Percentiles rank a stretch among this genome's conserved stretches.
phyloP scores from a whole-genome alignment of 2,888 invertebrate genomes.

The Cryptophagus acutangulus region DNA sequence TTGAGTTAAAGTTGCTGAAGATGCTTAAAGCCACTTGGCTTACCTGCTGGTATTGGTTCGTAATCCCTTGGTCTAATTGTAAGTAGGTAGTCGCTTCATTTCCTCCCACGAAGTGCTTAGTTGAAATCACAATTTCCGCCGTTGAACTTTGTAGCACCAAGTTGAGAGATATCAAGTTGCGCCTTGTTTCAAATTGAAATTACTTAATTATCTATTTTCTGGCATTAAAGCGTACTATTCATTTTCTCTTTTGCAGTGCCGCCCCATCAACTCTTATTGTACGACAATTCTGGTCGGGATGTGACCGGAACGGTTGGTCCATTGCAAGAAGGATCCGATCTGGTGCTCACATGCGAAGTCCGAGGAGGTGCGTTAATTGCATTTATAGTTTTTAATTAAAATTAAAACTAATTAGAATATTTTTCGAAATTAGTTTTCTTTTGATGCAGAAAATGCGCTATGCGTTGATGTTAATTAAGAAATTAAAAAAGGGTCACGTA shows the following conservation, averaged over 20 bases:
- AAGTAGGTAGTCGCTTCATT: constrained; percentile 25
- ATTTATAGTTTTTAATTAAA: background rate
- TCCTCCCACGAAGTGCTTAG: constrained; percentile 23
- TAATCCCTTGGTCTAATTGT: constrained; percentile 21
- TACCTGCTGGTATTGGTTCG: constrained; percentile 15
- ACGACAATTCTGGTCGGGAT: constrained; percentile 78
- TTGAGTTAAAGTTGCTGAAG: too few relatives aligned
- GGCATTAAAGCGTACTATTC: background rate
- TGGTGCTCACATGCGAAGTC: constrained; percentile 81
- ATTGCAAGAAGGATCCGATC: constrained; percentile 73
- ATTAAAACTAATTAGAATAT: background rate
- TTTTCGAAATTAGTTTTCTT: too few relatives aligned
- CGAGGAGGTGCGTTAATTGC: constrained; percentile 71
- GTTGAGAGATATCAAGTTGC: too few relatives aligned
- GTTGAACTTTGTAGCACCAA: constrained; percentile 17
- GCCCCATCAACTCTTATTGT: constrained; percentile 78
- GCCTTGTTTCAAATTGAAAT: too few relatives aligned
- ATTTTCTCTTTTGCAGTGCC: constrained; percentile 64
- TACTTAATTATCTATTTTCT: constrained; percentile 1
- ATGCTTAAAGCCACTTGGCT: background rate
- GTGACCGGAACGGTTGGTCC: constrained; percentile 77
- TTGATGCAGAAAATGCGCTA: too few relatives aligned
- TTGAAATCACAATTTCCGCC: constrained; percentile 27
- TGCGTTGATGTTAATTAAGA: too few relatives aligned
- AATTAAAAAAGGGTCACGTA: too few relatives aligned